Percentiles rank a stretch among this genome's conserved stretches.
These are phyloP conservation scores for Emmelina monodactyla DNA, from an alignment of 2,888 invertebrate species.

Conservation along the genomic window DNA sequence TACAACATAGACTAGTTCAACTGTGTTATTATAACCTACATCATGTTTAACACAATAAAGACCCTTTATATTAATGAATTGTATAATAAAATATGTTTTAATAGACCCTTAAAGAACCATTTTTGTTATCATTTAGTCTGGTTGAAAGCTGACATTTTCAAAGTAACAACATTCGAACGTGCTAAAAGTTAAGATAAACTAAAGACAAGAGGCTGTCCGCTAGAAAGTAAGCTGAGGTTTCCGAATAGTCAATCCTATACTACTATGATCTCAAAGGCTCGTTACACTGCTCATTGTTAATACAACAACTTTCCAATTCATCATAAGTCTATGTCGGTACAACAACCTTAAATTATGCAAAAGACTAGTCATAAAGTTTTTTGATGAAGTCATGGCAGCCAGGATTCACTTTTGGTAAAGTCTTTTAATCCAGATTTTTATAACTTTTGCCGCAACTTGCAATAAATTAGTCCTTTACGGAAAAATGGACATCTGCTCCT, in stretches of 20 bases:
- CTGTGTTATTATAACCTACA: too few relatives aligned
- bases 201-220: conserved; percentile 39
- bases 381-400: too few relatives aligned
- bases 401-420: conserved; percentile 33
- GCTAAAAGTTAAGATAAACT: conserved; percentile 47
- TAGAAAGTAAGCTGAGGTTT: conserved; percentile 52
- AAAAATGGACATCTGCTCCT: conserved; percentile 59
- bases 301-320: conserved; percentile 34
- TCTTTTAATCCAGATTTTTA: conserved; percentile 52
- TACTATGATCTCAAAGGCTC: conserved; percentile 39
- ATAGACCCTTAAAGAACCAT: too few relatives aligned
- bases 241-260: conserved; percentile 48
- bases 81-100: too few relatives aligned
- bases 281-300: conserved; percentile 49
- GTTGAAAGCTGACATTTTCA: conserved; percentile 12
- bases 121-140: not conserved
- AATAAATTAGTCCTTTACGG: conserved; percentile 57
- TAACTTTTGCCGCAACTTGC: conserved; percentile 44
- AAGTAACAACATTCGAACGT: conserved; percentile 22
- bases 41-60: too few relatives aligned
- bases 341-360: too few relatives aligned
- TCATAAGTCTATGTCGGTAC: too few relatives aligned
- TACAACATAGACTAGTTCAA: conserved; percentile 21
- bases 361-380: too few relatives aligned
- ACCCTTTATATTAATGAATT: too few relatives aligned